phyloP scores from a whole-genome alignment of 2,797 vertebrate genomes.

The Pitangus sulphuratus region DNA sequence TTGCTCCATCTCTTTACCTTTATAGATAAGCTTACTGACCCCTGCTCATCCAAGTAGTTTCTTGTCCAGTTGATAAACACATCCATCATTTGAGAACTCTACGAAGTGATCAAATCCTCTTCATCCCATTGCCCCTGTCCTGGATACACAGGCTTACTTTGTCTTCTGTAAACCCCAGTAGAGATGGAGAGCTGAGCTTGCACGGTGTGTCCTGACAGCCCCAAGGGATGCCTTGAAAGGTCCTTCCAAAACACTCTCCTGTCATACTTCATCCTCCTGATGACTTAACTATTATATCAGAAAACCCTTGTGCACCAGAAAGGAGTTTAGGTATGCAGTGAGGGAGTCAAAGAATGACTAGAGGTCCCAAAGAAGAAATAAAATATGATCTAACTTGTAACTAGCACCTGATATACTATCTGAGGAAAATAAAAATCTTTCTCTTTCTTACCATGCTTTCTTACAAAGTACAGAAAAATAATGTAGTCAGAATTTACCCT shows the following conservation, averaged over 20 bases:
- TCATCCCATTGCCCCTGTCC: neutral
- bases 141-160: neutral
- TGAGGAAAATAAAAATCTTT: neutral
- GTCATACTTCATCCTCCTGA: neutral
- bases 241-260: neutral
- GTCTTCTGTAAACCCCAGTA: neutral
- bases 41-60: neutral
- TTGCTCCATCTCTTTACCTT: neutral
- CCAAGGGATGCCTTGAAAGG: neutral
- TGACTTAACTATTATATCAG: neutral
- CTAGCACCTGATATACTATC: neutral
- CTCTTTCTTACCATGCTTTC: neutral
- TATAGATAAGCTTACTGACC: neutral
- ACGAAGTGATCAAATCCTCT: neutral
- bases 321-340: neutral
- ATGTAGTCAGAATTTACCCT: neutral
- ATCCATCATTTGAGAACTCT: neutral
- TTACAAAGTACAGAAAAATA: neutral
- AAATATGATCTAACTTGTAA: neutral
- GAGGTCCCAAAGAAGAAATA: neutral
- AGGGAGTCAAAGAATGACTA: neutral
- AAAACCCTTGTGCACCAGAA: neutral
- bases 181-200: neutral
- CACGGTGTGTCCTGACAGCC: neutral
- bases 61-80: neutral